Conservation (phyloP, 1,140 invertebrate genomes). For the Mactra quadrangularis region DNA sequence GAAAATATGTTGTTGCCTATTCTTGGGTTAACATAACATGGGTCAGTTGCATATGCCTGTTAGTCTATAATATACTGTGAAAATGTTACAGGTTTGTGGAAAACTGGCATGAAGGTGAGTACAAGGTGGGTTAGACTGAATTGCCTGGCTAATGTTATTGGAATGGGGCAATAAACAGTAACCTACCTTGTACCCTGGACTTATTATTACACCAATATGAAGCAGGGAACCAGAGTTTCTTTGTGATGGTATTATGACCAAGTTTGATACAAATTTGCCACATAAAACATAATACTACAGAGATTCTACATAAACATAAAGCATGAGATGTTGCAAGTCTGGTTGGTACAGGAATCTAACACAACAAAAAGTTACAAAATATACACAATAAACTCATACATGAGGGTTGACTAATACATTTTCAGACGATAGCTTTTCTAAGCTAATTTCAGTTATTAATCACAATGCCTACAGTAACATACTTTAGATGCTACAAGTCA, state of each 20-base stretch:
- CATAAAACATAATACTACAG: background rate
- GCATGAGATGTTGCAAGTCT: background rate
- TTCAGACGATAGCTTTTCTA: too few relatives aligned
- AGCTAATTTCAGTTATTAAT: too few relatives aligned
- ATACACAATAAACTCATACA: too few relatives aligned
- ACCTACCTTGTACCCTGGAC: constrained; percentile 32
- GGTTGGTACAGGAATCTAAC: constrained; percentile 22
- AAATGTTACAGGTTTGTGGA: too few relatives aligned
- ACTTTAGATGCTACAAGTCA: too few relatives aligned
- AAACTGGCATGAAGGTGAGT: too few relatives aligned
- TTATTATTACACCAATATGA: background rate
- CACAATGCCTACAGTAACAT: too few relatives aligned
- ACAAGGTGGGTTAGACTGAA: background rate
- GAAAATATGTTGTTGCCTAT: too few relatives aligned
- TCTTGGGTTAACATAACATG: too few relatives aligned
- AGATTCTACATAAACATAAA: constrained; percentile 14
- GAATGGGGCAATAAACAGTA: constrained; percentile 11
- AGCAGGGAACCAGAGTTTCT: constrained; percentile 19
- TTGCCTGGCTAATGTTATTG: background rate
- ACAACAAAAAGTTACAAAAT: background rate
- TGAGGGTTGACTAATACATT: too few relatives aligned
- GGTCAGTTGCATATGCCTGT: too few relatives aligned
- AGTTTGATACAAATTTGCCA: constrained; percentile 10
- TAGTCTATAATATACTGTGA: too few relatives aligned
- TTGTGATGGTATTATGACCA: background rate